phyloP scores from a whole-genome alignment of 2,888 invertebrate genomes.

The Cyclophora albipunctata region DNA sequence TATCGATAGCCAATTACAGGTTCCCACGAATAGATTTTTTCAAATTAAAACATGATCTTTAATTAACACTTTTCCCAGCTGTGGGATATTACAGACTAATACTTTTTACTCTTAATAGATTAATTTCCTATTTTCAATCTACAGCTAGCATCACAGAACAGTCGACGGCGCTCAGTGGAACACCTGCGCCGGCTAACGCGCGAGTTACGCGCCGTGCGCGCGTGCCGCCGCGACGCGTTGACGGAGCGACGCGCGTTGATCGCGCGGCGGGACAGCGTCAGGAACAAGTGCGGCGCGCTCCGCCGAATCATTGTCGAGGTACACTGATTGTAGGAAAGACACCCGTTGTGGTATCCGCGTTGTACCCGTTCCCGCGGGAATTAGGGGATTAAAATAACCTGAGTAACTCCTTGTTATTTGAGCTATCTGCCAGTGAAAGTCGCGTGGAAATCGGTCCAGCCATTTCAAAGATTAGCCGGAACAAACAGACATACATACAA shows the following conservation, averaged over 20 bases:
- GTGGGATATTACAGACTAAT: no score
- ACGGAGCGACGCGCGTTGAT: constrained; percentile 40
- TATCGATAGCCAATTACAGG: no score
- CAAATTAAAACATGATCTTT: no score
- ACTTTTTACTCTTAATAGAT: no score
- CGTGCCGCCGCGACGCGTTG: constrained; percentile 46
- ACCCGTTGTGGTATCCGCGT: neutral
- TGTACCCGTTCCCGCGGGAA: neutral
- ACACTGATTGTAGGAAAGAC: neutral
- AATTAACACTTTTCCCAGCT: no score
- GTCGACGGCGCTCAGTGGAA: constrained; percentile 58
- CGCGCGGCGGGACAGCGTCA: constrained; percentile 29
- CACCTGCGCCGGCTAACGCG: constrained; percentile 53
- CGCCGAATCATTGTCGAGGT: constrained; percentile 44
- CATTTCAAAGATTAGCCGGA: no score
- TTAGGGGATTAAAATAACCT: neutral
- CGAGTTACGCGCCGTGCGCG: constrained; percentile 53
- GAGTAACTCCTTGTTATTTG: no score
- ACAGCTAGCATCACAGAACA: constrained; percentile 66
- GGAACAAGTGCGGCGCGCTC: constrained; percentile 35
- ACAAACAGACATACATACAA: no score
- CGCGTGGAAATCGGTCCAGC: no score
- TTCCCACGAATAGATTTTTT: no score
- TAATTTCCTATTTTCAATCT: neutral
- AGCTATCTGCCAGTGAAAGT: no score